Conservation (phyloP, 2,113 vertebrate species). For the Mirounga angustirostris region DNA sequence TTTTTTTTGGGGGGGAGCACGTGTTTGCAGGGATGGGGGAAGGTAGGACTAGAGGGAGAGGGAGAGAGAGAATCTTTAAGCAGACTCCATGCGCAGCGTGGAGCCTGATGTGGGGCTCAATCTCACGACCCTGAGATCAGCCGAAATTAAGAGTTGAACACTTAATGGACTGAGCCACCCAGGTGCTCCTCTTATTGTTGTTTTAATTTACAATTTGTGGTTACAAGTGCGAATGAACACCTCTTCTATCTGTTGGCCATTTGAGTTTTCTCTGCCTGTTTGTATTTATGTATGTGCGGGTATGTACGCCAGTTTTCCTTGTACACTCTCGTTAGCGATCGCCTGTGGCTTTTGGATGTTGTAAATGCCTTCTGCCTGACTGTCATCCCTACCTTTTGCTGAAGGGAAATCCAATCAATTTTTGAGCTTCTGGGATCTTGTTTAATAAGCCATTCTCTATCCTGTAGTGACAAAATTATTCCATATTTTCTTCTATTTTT, state of each 20-base stretch:
- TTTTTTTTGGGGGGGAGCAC: background rate
- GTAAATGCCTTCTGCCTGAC: background rate
- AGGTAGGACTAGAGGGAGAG: background rate
- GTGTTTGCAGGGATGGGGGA: background rate
- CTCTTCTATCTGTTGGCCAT: background rate
- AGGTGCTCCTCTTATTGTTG: background rate
- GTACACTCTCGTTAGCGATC: background rate
- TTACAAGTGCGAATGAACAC: background rate
- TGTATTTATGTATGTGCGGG: background rate
- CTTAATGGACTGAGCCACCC: background rate
- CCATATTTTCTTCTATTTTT: background rate
- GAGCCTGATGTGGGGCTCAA: background rate
- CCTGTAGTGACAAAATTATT: background rate
- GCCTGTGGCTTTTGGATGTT: background rate
- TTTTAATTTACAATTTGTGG: background rate
- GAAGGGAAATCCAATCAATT: background rate
- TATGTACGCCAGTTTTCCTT: background rate
- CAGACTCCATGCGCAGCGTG: background rate
- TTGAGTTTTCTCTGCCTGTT: background rate
- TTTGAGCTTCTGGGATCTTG: constrained; percentile 1
- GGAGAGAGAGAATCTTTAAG: background rate
- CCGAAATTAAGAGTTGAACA: background rate
- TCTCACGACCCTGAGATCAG: background rate
- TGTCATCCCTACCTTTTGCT: background rate
- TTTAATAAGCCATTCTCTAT: background rate